These are phyloP conservation scores for Actinia equina DNA, from an alignment of 64 coral and sea anemone genomes.

Conservation along the genomic window DNA sequence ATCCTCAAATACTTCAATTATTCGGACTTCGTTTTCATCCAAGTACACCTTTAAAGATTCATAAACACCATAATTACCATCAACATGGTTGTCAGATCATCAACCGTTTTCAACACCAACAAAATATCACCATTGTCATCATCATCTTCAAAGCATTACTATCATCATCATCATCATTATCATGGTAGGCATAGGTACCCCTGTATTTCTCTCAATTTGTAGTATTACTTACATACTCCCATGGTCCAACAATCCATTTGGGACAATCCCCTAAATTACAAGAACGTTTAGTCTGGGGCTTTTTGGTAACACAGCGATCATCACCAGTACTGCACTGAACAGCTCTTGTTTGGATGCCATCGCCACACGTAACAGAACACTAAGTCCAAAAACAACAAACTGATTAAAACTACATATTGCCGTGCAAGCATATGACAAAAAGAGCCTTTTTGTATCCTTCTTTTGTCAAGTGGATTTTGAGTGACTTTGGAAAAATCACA, in stretches of 20 bases:
- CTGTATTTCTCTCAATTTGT: not conserved
- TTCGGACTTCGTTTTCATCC: too few species aligned
- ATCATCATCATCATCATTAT: not conserved
- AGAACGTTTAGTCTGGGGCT: not conserved
- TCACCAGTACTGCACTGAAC: constrained; percentile 43
- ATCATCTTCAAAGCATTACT: not conserved
- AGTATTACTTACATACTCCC: constrained; percentile 29
- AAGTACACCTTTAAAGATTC: too few species aligned
- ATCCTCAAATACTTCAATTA: too few species aligned
- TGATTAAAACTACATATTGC: too few species aligned
- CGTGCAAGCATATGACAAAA: too few species aligned
- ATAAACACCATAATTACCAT: not conserved
- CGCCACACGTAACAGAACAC: constrained; percentile 51
- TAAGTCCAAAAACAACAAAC: not conserved
- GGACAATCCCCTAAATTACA: constrained; percentile 38
- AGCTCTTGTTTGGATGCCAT: constrained; percentile 19
- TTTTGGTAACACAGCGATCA: constrained; percentile 20
- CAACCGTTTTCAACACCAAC: too few species aligned
- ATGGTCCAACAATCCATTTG: constrained; percentile 43
- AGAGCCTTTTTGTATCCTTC: too few species aligned
- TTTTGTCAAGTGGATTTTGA: too few species aligned
- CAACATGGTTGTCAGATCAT: not conserved
- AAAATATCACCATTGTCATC: too few species aligned
- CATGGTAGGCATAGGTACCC: not conserved
- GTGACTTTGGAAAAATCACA: too few species aligned